phyloP scores from a whole-genome alignment of 2,888 invertebrate genomes.

The Yponomeuta cagnagella region DNA sequence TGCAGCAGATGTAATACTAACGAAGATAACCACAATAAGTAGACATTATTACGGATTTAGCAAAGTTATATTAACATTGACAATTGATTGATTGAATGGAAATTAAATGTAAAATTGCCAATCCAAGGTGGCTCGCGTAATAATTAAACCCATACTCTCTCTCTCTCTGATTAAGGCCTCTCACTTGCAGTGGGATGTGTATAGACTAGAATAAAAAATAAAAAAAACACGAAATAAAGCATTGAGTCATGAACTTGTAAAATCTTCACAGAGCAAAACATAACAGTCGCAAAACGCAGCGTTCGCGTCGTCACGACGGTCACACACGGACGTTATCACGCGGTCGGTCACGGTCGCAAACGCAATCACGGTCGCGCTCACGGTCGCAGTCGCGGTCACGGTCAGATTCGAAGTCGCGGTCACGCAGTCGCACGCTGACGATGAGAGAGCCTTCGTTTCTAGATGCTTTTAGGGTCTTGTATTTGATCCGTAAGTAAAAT shows the following conservation, averaged over 20 bases:
- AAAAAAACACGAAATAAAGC: too few species aligned
- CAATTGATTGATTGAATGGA: too few species aligned
- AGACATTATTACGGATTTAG: too few species aligned
- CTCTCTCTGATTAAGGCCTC: too few species aligned
- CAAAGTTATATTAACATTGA: too few species aligned
- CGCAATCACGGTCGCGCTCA: not conserved
- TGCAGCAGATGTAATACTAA: too few species aligned
- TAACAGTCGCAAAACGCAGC: not conserved
- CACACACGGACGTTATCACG: slow-evolving; percentile 21
- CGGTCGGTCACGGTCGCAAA: slow-evolving; percentile 7
- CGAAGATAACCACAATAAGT: too few species aligned
- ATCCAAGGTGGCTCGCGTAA: too few species aligned
- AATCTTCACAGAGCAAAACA: not conserved
- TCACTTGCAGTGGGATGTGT: too few species aligned
- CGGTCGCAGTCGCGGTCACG: slow-evolving; percentile 27
- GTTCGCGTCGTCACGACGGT: slow-evolving; percentile 28
- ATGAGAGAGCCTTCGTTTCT: slow-evolving; percentile 49
- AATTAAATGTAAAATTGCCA: too few species aligned
- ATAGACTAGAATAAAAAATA: too few species aligned
- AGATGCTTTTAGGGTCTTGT: slow-evolving; percentile 61
- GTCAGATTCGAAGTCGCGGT: slow-evolving; percentile 17
- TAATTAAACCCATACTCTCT: too few species aligned
- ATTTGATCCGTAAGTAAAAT: slow-evolving; percentile 50
- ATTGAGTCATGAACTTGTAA: not conserved
- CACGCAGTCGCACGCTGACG: slow-evolving; percentile 31